These are phyloP conservation scores for Candidula unifasciata DNA, from an alignment of 2,888 invertebrate species.

Conservation along the genomic window DNA sequence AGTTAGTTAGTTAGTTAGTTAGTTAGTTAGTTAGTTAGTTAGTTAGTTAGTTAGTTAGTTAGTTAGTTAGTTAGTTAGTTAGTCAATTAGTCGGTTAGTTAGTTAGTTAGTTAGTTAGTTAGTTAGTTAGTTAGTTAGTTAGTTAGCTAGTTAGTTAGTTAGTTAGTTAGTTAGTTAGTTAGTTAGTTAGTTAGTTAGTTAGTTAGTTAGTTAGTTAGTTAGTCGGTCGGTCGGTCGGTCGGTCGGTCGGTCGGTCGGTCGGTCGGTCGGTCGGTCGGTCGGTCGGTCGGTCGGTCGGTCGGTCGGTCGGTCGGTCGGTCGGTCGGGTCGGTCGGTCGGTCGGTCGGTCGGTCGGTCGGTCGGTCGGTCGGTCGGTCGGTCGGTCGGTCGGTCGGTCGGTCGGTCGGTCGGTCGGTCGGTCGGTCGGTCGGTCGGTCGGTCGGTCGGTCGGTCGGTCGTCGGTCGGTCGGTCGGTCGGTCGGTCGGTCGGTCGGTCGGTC, in stretches of 20 bases:
- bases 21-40: neutral
- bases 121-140: neutral
- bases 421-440: neutral
- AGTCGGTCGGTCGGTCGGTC: too few relatives aligned
- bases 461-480: neutral
- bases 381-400: neutral
- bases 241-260: neutral
- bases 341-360: too few relatives aligned
- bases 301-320: too few relatives aligned
- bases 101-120: neutral
- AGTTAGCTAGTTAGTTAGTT: too few relatives aligned
- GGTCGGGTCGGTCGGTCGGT: too few relatives aligned
- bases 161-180: neutral
- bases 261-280: too few relatives aligned
- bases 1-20: neutral
- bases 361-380: neutral
- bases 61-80: too few relatives aligned
- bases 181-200: neutral
- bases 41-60: neutral
- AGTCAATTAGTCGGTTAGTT: too few relatives aligned
- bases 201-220: too few relatives aligned
- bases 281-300: too few relatives aligned
- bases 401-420: neutral
- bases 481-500: neutral
- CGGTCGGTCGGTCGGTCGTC: neutral